Percentiles rank a stretch among this genome's conserved stretches.
Evolutionary conservation across 2,888 invertebrate genomes (phyloP).

Genomic region (Philopedon plagiatum): DNA sequence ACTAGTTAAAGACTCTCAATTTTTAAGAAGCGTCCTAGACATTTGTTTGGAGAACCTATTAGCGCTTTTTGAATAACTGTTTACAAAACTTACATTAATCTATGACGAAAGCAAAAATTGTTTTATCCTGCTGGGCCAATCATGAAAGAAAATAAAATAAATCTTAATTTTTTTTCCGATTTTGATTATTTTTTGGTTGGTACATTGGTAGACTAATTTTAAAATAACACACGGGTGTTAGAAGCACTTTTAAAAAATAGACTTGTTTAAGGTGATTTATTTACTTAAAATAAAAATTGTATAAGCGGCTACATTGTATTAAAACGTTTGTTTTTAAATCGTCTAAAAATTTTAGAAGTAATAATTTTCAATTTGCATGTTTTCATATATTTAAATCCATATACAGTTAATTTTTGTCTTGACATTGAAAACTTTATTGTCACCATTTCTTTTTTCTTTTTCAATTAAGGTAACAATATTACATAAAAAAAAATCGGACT

Average conservation of each 20-base stretch:
- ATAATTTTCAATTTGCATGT: too few relatives aligned
- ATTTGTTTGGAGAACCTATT: background rate
- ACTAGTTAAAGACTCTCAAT: slow-evolving; percentile 7
- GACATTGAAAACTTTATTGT: too few relatives aligned
- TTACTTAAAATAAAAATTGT: background rate
- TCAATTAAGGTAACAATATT: too few relatives aligned
- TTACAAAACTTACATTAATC: background rate
- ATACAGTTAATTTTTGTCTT: too few relatives aligned
- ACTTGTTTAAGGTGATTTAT: background rate
- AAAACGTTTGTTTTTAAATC: too few relatives aligned
- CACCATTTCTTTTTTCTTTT: too few relatives aligned
- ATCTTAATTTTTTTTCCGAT: background rate
- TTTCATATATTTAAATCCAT: too few relatives aligned
- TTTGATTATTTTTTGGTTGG: background rate
- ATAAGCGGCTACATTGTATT: too few relatives aligned
- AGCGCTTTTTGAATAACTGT: slow-evolving; percentile 12
- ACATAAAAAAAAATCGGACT: too few relatives aligned
- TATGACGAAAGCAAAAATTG: slow-evolving; percentile 9
- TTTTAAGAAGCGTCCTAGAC: background rate
- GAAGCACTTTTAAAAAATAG: background rate
- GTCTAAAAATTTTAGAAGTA: too few relatives aligned
- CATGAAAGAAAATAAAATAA: background rate
- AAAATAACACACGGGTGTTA: background rate
- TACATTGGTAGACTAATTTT: background rate
- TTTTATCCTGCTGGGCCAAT: background rate